Base-by-base conservation (phyloP, 2,113 vertebrate genomes). In the Cyphomyrus discorhynchus region DNA sequence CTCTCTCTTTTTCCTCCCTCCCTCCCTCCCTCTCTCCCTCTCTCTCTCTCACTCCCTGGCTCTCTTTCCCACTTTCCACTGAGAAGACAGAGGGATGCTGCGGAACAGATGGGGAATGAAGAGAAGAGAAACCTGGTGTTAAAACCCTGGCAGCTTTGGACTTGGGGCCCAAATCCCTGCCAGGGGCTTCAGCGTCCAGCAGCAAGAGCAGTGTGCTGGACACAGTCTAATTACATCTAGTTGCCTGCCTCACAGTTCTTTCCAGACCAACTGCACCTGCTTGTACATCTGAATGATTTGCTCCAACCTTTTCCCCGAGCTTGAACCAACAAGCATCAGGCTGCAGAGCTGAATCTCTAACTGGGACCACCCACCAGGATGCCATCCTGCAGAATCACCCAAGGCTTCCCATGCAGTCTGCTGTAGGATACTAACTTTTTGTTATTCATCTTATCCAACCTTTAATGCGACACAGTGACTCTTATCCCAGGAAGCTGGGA, bases 71-170 rank as follows among this genome's bases (percentile, higher is more conserved):
- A 74, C 77, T 56, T n/a, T 24, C 62, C 39, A 4, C 50, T 88
- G 87, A 84, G 82, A 84, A 84, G 45, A 47, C 42, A 58, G 24
- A 49, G 88, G 66, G 42, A 77, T 27, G n/a, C 85, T 92, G 83
- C 91, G 74, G 90, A 93, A 92, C 92, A 94, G 94, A 94, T 94
- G 93, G 94, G 89, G 91, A 92, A 90, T 86, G 92, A 91, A 70
- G 91, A 50, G 62, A 80, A 80, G 89, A 62, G 56, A 45, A 84
- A 84, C 62, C 31, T 90, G 91, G 91, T 77, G 90, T 92, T 89
- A 85, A 89, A 87, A 89, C 80, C 90, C 89, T 91, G 93, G 87
- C 62, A 90, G 90, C 84, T 62, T 86, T 7, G 35, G 35, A 15
- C 74, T 6, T 15, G 39, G 74, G 35, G 35, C 74, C 17, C 13